Evolutionary conservation across 92 coral and sea anemone genomes (phyloP).

Genomic region (Palythoa grandiflora): DNA sequence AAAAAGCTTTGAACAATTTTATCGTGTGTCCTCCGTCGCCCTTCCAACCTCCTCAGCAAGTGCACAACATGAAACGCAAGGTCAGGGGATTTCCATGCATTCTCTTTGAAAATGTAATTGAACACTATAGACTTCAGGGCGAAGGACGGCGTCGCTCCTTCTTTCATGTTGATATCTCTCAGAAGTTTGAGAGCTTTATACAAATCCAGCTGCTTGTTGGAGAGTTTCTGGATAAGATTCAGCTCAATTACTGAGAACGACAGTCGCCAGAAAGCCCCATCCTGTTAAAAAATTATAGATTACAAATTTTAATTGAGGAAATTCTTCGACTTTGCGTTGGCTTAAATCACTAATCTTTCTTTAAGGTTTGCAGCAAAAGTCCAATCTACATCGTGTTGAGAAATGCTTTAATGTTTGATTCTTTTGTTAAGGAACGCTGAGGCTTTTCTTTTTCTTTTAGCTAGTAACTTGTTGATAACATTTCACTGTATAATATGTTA

Average conservation of each 20-base stretch:
- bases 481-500: too few relatives aligned
- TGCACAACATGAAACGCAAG: conserved; percentile 1
- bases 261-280: conserved; percentile 33
- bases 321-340: neutral
- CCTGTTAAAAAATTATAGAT: neutral
- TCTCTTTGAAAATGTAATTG: conserved; percentile 35
- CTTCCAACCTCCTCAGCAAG: conserved; percentile 9
- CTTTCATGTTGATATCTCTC: conserved; percentile 47
- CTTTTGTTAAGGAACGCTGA: too few relatives aligned
- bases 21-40: neutral
- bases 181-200: conserved; percentile 53
- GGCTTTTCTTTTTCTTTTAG: too few relatives aligned
- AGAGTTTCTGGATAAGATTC: conserved; percentile 24
- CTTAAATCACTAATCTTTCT: neutral
- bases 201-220: neutral
- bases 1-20: neutral
- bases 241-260: conserved; percentile 57
- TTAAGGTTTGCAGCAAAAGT: neutral
- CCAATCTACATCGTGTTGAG: neutral
- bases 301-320: neutral
- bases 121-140: conserved; percentile 29
- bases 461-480: too few relatives aligned
- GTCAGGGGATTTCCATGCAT: neutral
- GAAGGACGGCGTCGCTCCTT: conserved; percentile 31
- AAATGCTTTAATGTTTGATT: too few relatives aligned